These are phyloP conservation scores for Drosophila erecta DNA, from an alignment of 1,140 invertebrate genomes.

Conservation along the genomic window DNA sequence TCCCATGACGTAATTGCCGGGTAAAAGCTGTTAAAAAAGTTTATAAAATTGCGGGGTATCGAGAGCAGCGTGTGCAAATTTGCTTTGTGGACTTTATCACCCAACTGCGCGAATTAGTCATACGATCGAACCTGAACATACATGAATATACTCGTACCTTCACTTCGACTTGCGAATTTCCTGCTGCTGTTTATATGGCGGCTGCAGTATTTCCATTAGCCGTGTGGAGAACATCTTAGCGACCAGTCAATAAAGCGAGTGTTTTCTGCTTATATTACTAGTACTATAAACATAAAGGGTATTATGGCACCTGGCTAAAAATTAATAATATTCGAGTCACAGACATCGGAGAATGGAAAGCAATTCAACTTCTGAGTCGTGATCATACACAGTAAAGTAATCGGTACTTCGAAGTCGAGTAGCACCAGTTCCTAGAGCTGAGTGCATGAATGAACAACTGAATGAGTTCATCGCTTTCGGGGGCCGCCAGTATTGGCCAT, in stretches of 20 bases:
- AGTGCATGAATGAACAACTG: slow-evolving; percentile 62
- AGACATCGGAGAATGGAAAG: not conserved
- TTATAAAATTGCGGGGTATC: not conserved
- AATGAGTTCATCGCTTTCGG: slow-evolving; percentile 72
- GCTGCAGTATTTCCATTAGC: slow-evolving; percentile 59
- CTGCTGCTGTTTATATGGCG: slow-evolving; percentile 26
- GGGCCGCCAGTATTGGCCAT: slow-evolving; percentile 58
- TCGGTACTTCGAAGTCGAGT: slow-evolving; percentile 10
- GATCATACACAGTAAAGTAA: no score
- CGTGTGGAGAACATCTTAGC: slow-evolving; percentile 46
- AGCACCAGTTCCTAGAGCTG: slow-evolving; percentile 6
- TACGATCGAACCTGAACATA: slow-evolving; percentile 18
- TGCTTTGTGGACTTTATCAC: slow-evolving; percentile 42
- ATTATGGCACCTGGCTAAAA: not conserved
- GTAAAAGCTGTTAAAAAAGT: slow-evolving; percentile 15
- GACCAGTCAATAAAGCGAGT: slow-evolving; percentile 14
- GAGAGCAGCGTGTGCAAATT: slow-evolving; percentile 29
- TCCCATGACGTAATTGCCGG: slow-evolving; percentile 48
- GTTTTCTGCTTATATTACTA: slow-evolving; percentile 32
- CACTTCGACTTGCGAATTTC: slow-evolving; percentile 16
- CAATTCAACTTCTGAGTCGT: no score
- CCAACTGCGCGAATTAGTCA: slow-evolving; percentile 53
- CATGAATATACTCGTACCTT: slow-evolving; percentile 13
- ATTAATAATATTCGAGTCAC: not conserved
- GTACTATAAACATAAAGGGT: not conserved